These are phyloP conservation scores for Desoria tigrina DNA, from an alignment of 2,888 invertebrate species.

Conservation along the genomic window DNA sequence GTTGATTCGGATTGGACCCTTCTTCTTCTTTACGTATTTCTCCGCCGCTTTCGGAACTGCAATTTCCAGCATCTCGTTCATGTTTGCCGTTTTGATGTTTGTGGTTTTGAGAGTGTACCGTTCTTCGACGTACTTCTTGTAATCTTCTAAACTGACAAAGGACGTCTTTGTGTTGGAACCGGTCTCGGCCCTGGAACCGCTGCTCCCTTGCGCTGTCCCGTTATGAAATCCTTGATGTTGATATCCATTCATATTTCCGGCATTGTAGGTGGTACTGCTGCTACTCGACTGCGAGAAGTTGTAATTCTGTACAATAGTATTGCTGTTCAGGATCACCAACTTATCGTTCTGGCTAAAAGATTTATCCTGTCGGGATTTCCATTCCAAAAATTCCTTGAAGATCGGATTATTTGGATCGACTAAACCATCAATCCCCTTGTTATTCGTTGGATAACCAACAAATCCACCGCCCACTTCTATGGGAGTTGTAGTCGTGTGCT, in stretches of 20 bases:
- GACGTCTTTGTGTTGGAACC: background rate
- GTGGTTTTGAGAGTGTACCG: constrained; percentile 4
- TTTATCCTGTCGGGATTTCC: constrained; percentile 19
- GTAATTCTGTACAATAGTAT: background rate
- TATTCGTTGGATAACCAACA: constrained; percentile 1
- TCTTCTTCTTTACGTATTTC: constrained; percentile 3
- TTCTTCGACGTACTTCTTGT: background rate
- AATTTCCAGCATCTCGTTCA: constrained; percentile 5
- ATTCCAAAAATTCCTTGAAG: constrained; percentile 27
- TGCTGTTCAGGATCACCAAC: constrained; percentile 7
- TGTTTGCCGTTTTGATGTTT: background rate
- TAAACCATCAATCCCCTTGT: constrained; percentile 7
- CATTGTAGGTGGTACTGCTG: too few relatives aligned
- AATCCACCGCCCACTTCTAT: background rate
- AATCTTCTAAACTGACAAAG: background rate
- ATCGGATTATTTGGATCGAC: constrained; percentile 27
- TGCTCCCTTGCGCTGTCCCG: too few relatives aligned
- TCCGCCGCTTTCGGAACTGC: constrained; percentile 11
- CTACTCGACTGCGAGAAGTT: too few relatives aligned
- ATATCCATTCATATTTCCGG: too few relatives aligned
- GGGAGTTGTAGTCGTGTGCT: background rate
- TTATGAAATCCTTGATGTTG: too few relatives aligned
- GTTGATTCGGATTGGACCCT: background rate
- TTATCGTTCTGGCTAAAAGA: constrained; percentile 21
- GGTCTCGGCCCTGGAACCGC: too few relatives aligned